phyloP scores from a whole-genome alignment of 2,797 vertebrate genomes.

The Epinephelus awoara region DNA sequence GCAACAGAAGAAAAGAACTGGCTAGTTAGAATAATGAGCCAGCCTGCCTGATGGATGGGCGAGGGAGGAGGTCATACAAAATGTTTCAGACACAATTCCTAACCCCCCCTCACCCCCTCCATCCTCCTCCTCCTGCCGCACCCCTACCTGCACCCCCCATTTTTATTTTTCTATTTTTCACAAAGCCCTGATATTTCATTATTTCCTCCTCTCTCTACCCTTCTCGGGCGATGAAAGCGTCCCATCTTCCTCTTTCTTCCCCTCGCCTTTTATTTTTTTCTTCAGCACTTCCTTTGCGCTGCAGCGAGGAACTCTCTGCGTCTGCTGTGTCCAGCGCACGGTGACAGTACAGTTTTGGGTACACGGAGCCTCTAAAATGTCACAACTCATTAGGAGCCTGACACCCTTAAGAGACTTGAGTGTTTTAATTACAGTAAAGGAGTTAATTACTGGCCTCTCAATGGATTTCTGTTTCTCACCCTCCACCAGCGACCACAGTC shows the following conservation, averaged over 20 bases:
- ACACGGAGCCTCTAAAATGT: constrained; percentile 87
- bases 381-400: constrained; percentile 90
- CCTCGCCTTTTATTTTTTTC: constrained; percentile 66
- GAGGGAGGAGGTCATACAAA: constrained; percentile 94
- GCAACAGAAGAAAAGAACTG: constrained; percentile 92
- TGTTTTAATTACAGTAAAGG: constrained; percentile 93
- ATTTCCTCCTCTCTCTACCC: constrained; percentile 74
- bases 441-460: constrained; percentile 89
- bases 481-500: constrained; percentile 29
- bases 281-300: constrained; percentile 18
- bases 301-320: constrained; percentile 6
- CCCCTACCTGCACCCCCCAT: constrained; percentile 80
- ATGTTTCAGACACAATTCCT: constrained; percentile 90
- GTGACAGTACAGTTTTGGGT: constrained; percentile 71
- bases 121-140: constrained; percentile 64
- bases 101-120: constrained; percentile 72
- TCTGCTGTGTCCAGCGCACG: constrained; percentile 31
- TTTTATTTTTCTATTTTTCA: constrained; percentile 86
- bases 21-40: constrained; percentile 99
- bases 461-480: constrained; percentile 66
- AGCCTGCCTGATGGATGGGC: constrained; percentile 97
- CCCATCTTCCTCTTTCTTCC: constrained; percentile 77
- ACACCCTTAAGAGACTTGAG: constrained; percentile 83
- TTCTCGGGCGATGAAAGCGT: constrained; percentile 71
- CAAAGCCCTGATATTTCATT: constrained; percentile 90